These are phyloP conservation scores for Hypsibius dujardini DNA, from an alignment of 1,140 invertebrate genomes.

Conservation along the genomic window DNA sequence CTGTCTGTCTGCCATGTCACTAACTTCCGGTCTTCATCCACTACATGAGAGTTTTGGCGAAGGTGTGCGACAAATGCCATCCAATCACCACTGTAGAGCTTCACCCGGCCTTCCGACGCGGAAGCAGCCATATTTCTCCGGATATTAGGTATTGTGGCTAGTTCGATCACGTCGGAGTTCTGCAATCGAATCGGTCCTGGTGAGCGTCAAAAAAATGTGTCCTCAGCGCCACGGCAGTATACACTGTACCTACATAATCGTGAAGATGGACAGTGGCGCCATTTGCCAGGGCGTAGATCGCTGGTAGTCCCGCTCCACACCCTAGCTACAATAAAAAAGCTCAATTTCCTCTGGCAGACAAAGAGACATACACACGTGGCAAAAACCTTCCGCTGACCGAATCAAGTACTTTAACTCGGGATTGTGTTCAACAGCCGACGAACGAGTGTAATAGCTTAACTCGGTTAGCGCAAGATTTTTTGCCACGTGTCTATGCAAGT, in stretches of 20 bases:
- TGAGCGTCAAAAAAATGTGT: conserved; percentile 15
- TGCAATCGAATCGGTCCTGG: conserved; percentile 30
- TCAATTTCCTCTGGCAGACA: conserved; percentile 20
- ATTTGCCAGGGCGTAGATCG: conserved; percentile 47
- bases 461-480: too few relatives aligned
- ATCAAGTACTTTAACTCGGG: too few relatives aligned
- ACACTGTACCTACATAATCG: conserved; percentile 56
- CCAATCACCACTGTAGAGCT: conserved; percentile 68
- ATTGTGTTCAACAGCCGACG: too few relatives aligned
- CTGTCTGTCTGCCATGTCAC: too few relatives aligned
- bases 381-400: not conserved
- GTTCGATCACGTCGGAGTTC: conserved; percentile 55
- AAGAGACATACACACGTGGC: conserved; percentile 30
- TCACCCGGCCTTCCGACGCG: conserved; percentile 33
- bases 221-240: conserved; percentile 23
- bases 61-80: conserved; percentile 36
- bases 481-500: conserved; percentile 22
- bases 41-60: not conserved
- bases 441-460: too few relatives aligned
- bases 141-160: conserved; percentile 58
- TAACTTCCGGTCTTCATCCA: too few relatives aligned
- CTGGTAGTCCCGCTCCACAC: conserved; percentile 63
- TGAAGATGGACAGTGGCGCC: conserved; percentile 59
- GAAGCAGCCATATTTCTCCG: conserved; percentile 44
- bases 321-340: conserved; percentile 50